Evolutionary conservation across 2,113 vertebrate species (phyloP).

Genomic region (Rhabdomys dilectus): DNA sequence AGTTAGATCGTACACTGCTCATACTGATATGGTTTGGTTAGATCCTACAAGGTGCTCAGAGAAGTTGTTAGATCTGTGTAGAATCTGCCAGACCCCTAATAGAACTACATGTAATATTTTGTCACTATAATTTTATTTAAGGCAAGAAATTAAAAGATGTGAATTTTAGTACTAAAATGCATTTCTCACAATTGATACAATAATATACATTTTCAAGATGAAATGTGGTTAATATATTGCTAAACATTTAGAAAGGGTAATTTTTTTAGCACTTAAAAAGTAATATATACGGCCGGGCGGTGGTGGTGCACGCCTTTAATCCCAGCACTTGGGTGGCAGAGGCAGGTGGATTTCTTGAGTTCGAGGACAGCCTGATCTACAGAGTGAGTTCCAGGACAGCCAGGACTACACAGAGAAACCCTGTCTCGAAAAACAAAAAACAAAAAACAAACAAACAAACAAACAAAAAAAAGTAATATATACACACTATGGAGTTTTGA

Average conservation of each 20-base stretch:
- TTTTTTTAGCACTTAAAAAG: neutral
- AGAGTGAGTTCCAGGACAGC: no score
- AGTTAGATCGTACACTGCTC: neutral
- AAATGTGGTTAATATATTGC: neutral
- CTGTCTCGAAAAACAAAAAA: no score
- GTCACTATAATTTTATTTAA: constrained; percentile 16
- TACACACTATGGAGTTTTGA: neutral
- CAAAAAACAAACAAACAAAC: no score
- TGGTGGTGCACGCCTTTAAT: no score
- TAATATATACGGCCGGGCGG: no score
- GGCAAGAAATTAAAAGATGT: neutral
- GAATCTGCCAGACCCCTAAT: neutral
- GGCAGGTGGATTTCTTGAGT: no score
- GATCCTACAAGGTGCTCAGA: neutral
- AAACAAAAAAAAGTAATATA: neutral
- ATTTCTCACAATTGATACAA: neutral
- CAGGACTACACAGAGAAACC: no score
- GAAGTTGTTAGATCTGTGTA: neutral
- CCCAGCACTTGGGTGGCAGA: no score
- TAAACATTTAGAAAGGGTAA: neutral
- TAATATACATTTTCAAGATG: constrained; percentile 1
- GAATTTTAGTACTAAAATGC: constrained; percentile 19
- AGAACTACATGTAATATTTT: constrained; percentile 2
- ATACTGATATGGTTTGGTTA: no score
- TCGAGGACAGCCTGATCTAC: no score